Base-by-base conservation (phyloP, 2,888 invertebrate genomes). In the Zygaena filipendulae region DNA sequence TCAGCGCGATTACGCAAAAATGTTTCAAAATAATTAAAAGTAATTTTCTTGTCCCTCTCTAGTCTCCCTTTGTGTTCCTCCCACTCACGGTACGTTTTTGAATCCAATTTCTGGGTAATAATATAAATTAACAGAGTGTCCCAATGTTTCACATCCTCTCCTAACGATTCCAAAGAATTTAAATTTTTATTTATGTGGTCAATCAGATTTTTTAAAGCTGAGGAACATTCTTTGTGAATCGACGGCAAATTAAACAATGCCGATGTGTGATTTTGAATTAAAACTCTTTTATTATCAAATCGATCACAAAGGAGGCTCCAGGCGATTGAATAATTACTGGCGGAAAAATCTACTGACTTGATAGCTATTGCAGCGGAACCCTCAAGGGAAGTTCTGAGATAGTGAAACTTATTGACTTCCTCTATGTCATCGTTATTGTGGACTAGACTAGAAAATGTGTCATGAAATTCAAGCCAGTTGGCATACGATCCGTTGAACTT, bases 391-490 rank as follows among this genome's bases (percentile, higher is more conserved):
- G 43, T 20, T 2, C 39, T 23, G 4, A 46, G 28, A 27, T 47
- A 46, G 16, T 45, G 45, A 25, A 43, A 43, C 11, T 48, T 43
- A 28, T 42, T 45, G 2, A 46, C 35, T 8, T 42, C 35, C 7
- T 42, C 40, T 1, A 49, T 45, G 3, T 34, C 31, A 11, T 40
- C 31, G 30, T 43, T 42, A 4, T 18, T 16, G 26, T 47, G 43
- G 9, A 46, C 40, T 9, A 45, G 29, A 23, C 39, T 38, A 4
- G 27, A 3, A 28, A 38, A 45, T 0, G 41, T 42, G 21, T 46
- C 45, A 5, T 25, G 32, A 31, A 49, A 47, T 22, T 44, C 48
- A 3, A 45, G 21, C 43, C 47, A 46, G n/a, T n/a, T n/a, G n/a
- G n/a, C n/a, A 32, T 38, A 42, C 4, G 24, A 30, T n/a, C 43